Evolutionary conservation across 92 coral and sea anemone genomes (phyloP), one percentile per base, ranked within the genome.

Genomic region (Galaxea fascicularis): DNA sequence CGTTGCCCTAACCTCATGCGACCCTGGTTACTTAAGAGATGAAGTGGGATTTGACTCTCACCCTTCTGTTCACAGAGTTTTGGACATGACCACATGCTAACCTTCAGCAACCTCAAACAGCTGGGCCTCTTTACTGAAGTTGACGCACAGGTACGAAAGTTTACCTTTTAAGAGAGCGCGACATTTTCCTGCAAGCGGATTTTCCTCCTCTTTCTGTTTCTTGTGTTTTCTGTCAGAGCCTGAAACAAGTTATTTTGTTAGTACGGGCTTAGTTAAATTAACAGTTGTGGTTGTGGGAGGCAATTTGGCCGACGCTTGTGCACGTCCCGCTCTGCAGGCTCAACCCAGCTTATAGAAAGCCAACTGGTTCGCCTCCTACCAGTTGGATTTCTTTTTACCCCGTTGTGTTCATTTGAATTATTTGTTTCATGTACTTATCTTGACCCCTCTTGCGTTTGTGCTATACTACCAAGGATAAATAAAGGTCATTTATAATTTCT

Each of bases 101-200:
- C 94, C 31, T 87, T 96, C 85, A 54, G 82, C 47, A 88, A 87
- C 46, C 94, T 96, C 16, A 93, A 87, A 77, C 91, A 93, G 54
- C 90, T 96, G 27, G 99, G 99, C 47, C 77, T 96, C 10, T 96
- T 85, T 66, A 87, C 94, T 39, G 99, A 96, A 65, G 88, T 89
- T 5, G 99, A 96, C 12, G 96, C 57, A 25, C 76, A 71, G 58
- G 76, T 96, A 85, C n/a, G n/a, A n/a, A n/a, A 35, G 41, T 35
- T 35, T 35, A 30, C 16, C 15, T 64, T n/a, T 22, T 29, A 21
- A 27, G n/a, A 69, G 0, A n/a, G 26, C 29, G 6, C 17, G 12
- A 3, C 4, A 25, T 60, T 4, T 20, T 5, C 10, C 58, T 15
- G n/a, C 6, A 53, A 12, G n/a, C 15, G 3, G 58, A 53, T 53